A percentile compares a stretch with the other conserved stretches of the same genome.
Evolutionary conservation across 2,797 vertebrate genomes (phyloP).

Genomic region (Anguilla megastoma): DNA sequence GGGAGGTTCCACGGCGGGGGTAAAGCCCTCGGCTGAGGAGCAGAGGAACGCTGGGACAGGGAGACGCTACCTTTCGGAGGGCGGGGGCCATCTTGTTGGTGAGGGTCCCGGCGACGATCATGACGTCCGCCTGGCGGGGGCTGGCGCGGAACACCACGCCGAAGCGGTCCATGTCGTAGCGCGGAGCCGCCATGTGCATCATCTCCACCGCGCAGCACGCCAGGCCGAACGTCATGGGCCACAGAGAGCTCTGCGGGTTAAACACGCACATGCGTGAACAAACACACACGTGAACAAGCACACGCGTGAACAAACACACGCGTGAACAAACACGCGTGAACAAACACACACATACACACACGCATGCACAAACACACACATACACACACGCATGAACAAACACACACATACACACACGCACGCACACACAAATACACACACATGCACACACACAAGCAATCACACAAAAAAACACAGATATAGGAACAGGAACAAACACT

Average conservation of each 20-base stretch:
- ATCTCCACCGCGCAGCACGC: conserved; percentile 97
- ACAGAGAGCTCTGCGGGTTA: conserved; percentile 84
- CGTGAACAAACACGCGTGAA: background rate
- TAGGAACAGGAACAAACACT: too few species aligned
- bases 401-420: background rate
- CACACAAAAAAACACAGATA: too few species aligned
- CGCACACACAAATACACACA: too few species aligned
- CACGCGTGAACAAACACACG: background rate
- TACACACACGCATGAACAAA: too few species aligned
- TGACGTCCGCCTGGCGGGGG: conserved; percentile 92
- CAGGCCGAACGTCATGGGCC: conserved; percentile 98
- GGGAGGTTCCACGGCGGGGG: background rate
- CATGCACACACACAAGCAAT: too few species aligned
- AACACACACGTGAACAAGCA: too few species aligned
- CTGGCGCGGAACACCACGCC: conserved; percentile 96
- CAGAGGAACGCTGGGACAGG: background rate
- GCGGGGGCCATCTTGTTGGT: conserved; percentile 99
- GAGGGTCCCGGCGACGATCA: conserved; percentile 95
- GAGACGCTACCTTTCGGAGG: conserved; percentile 83
- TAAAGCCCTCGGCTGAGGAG: background rate
- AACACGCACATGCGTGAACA: background rate
- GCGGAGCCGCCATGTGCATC: conserved; percentile 98
- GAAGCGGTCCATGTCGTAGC: conserved; percentile 98
- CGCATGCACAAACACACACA: background rate
- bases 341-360: background rate